Conservation (phyloP, 2,113 vertebrate genomes). For the Collichthys lucidus region DNA sequence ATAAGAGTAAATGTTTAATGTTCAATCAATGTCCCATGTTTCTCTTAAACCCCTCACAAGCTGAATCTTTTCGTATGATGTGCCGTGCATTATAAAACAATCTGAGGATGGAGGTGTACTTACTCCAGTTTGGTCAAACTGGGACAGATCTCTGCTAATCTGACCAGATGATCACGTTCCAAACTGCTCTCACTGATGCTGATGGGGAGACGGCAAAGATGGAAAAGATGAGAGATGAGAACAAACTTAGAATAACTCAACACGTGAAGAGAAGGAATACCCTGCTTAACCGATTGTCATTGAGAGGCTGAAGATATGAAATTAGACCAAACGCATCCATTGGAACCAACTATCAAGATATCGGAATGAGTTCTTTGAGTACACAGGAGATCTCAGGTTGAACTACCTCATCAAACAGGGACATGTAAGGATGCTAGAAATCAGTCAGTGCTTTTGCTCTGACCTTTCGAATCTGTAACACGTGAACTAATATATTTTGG, state of each 20-base stretch:
- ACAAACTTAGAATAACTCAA: neutral
- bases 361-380: no score
- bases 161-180: conserved; percentile 74
- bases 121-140: conserved; percentile 83
- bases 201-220: conserved; percentile 5
- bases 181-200: conserved; percentile 86
- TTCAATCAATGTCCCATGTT: neutral
- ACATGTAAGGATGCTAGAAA: no score
- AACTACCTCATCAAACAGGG: neutral
- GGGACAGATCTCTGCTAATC: conserved; percentile 77
- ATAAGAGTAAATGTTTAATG: no score
- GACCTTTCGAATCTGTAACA: no score
- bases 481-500: no score
- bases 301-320: no score
- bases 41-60: neutral
- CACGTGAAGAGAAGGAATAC: neutral
- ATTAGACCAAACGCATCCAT: no score
- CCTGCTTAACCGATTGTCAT: neutral
- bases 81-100: neutral
- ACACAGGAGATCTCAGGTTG: no score
- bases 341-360: no score
- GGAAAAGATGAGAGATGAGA: neutral
- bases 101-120: conserved; percentile 67
- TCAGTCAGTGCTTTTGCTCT: no score
- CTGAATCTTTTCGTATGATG: neutral